Evolutionary conservation across 1,140 invertebrate species (phyloP).

Genomic region (Littorina saxatilis): DNA sequence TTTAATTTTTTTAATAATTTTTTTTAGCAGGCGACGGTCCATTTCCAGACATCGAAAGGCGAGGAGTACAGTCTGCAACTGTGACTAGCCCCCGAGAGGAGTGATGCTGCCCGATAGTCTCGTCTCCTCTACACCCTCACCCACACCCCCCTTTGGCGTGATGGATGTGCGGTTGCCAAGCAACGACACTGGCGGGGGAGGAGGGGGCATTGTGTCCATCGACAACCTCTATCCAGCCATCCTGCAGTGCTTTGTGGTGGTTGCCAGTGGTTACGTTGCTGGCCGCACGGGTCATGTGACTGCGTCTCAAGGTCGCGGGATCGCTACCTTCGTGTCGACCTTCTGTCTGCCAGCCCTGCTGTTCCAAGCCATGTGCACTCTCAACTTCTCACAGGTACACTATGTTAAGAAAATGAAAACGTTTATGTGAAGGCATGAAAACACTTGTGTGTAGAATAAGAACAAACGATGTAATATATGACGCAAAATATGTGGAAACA

Average conservation of each 20-base stretch:
- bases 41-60: no score
- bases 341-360: conserved; percentile 95
- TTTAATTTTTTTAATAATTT: no score
- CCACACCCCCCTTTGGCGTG: background rate
- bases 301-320: conserved; percentile 89
- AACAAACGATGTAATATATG: no score
- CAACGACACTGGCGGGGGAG: background rate
- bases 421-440: no score
- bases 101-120: no score
- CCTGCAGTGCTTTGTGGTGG: conserved; percentile 93
- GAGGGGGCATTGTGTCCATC: conserved; percentile 66
- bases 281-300: conserved; percentile 90
- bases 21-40: no score
- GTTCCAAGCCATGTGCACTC: conserved; percentile 90
- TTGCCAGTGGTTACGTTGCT: conserved; percentile 93
- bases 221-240: conserved; percentile 93
- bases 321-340: conserved; percentile 94
- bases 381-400: conserved; percentile 84
- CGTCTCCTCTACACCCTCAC: background rate
- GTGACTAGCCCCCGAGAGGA: no score
- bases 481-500: no score
- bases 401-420: no score
- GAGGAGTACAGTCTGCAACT: no score
- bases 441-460: no score
- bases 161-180: no score